These are phyloP conservation scores for Vanessa cardui DNA, from an alignment of 2,888 invertebrate genomes.

Conservation along the genomic window DNA sequence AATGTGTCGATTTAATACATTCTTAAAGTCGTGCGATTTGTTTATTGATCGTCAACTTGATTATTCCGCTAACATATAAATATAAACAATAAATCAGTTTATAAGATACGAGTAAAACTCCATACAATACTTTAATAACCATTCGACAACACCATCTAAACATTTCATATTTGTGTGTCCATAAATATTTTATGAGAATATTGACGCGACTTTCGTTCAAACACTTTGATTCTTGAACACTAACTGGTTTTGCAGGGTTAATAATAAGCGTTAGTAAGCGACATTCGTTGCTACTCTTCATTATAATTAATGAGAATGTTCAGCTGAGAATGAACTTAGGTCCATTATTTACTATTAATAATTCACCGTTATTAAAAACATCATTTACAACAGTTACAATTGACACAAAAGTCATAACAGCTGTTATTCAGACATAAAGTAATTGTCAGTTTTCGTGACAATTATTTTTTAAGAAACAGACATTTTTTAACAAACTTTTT, in stretches of 20 bases:
- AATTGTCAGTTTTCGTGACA: background rate
- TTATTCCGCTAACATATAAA: background rate
- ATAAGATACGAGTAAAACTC: no score
- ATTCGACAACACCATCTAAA: constrained; percentile 17
- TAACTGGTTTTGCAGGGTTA: constrained; percentile 37
- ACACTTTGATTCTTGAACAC: constrained; percentile 17
- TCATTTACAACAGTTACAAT: background rate
- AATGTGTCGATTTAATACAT: no score
- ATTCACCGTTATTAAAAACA: constrained; percentile 5
- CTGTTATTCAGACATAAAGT: background rate
- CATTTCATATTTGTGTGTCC: constrained; percentile 22
- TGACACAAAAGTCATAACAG: background rate
- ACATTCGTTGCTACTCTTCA: constrained; percentile 30
- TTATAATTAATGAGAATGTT: constrained; percentile 34
- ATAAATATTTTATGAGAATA: constrained; percentile 31
- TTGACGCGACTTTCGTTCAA: constrained; percentile 30
- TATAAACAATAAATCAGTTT: background rate
- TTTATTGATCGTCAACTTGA: no score
- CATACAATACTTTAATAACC: no score
- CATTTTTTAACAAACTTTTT: background rate
- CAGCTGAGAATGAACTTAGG: constrained; percentile 10
- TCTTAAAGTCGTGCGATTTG: no score
- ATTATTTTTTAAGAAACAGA: background rate
- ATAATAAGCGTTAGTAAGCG: constrained; percentile 31
- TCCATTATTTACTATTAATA: background rate